Evolutionary conservation across 1,140 invertebrate species (phyloP).

Genomic region (Phthorimaea operculella): DNA sequence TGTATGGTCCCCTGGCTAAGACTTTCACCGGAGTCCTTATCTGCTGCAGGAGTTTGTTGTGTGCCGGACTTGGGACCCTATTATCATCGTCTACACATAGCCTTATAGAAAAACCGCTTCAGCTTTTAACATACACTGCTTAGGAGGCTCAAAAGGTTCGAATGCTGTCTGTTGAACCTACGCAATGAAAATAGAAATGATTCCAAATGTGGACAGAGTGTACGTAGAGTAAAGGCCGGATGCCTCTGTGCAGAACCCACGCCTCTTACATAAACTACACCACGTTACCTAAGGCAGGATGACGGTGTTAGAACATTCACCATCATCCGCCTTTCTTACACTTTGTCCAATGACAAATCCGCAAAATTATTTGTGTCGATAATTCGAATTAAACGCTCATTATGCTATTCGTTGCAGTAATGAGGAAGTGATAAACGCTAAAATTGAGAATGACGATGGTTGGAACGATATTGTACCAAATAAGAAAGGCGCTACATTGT

Average conservation of each 20-base stretch:
- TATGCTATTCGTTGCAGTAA: slow-evolving; percentile 1
- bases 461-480: no score
- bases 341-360: neutral
- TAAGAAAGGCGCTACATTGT: no score
- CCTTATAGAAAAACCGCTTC: no score
- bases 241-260: slow-evolving; percentile 14
- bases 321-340: slow-evolving; percentile 3
- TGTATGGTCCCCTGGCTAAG: slow-evolving; percentile 20
- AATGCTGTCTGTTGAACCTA: no score
- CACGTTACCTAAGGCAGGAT: slow-evolving; percentile 13
- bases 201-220: neutral
- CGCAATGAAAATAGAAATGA: neutral
- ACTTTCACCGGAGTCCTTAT: slow-evolving; percentile 46
- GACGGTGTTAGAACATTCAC: slow-evolving; percentile 4
- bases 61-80: neutral
- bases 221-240: slow-evolving; percentile 11
- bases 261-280: slow-evolving; percentile 7
- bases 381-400: slow-evolving; percentile 5
- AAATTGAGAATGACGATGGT: neutral
- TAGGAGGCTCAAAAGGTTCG: no score
- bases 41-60: slow-evolving; percentile 13
- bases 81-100: neutral
- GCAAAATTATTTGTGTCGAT: neutral
- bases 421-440: slow-evolving; percentile 9
- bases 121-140: no score